Conservation (phyloP, 2,797 vertebrate genomes). For the Enteromius trimaculatus region DNA sequence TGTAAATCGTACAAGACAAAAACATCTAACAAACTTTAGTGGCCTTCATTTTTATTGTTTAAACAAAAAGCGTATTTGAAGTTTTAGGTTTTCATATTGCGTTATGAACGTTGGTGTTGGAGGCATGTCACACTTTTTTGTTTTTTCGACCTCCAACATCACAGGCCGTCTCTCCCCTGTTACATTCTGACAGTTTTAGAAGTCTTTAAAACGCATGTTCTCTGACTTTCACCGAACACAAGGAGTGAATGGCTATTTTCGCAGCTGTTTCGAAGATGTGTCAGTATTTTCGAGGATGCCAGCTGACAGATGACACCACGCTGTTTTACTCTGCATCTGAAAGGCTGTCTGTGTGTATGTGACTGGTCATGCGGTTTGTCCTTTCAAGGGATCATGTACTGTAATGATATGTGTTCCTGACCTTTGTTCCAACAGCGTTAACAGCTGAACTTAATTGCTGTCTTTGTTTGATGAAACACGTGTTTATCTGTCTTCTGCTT, state of each 20-base stretch:
- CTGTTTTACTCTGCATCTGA: constrained; percentile 65
- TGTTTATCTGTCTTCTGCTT: constrained; percentile 23
- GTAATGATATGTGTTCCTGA: constrained; percentile 19
- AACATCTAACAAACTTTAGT: neutral
- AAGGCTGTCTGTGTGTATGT: constrained; percentile 58
- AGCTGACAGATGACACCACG: constrained; percentile 67
- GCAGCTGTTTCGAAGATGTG: constrained; percentile 73
- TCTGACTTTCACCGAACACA: constrained; percentile 49
- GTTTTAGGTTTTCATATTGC: neutral
- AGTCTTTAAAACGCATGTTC: constrained; percentile 22
- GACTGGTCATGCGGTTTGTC: constrained; percentile 12
- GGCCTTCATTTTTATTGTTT: neutral
- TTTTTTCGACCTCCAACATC: constrained; percentile 3
- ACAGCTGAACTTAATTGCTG: constrained; percentile 21
- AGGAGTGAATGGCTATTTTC: constrained; percentile 63
- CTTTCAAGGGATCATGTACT: neutral
- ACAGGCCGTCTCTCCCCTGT: neutral
- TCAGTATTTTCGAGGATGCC: constrained; percentile 68
- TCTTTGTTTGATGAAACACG: neutral
- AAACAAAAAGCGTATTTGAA: neutral
- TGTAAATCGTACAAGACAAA: constrained; percentile 53
- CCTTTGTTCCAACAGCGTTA: constrained; percentile 35
- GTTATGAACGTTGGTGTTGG: neutral
- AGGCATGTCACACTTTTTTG: constrained; percentile 8
- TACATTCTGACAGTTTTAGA: constrained; percentile 35